A percentile compares a stretch with the other conserved stretches of the same genome.
phyloP scores from a whole-genome alignment of 2,113 vertebrate species.

The Spea multiplicata region DNA sequence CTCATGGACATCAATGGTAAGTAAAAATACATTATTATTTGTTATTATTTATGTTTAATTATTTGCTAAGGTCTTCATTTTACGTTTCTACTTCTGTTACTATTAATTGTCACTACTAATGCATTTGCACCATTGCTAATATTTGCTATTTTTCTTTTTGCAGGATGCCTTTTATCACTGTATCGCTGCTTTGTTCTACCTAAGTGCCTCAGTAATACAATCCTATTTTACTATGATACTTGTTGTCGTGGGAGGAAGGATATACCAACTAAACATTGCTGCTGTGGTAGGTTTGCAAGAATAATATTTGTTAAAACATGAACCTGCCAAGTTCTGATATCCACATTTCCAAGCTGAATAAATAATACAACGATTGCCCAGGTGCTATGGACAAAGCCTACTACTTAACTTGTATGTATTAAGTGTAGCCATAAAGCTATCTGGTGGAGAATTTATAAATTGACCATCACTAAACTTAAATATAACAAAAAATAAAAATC shows the following conservation, averaged over 20 bases:
- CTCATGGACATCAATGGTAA: constrained; percentile 59
- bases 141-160: constrained; percentile 17
- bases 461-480: too few relatives aligned
- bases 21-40: constrained; percentile 16
- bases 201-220: constrained; percentile 70
- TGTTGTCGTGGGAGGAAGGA: rapidly evolving
- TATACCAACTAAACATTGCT: constrained; percentile 64
- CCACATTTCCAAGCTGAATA: too few relatives aligned
- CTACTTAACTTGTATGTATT: too few relatives aligned
- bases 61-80: background rate
- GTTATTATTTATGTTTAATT: background rate
- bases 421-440: too few relatives aligned
- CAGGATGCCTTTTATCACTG: constrained; percentile 73
- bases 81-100: background rate
- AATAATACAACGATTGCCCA: too few relatives aligned
- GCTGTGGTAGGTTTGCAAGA: constrained; percentile 67
- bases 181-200: constrained; percentile 70
- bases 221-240: constrained; percentile 47
- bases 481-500: too few relatives aligned
- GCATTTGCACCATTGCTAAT: background rate
- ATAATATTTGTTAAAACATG: background rate
- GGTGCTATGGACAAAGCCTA: too few relatives aligned
- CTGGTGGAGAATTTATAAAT: too few relatives aligned
- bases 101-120: too few relatives aligned
- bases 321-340: too few relatives aligned